Conservation (phyloP, 2,888 invertebrate species). For the Diachrysia chrysitis region DNA sequence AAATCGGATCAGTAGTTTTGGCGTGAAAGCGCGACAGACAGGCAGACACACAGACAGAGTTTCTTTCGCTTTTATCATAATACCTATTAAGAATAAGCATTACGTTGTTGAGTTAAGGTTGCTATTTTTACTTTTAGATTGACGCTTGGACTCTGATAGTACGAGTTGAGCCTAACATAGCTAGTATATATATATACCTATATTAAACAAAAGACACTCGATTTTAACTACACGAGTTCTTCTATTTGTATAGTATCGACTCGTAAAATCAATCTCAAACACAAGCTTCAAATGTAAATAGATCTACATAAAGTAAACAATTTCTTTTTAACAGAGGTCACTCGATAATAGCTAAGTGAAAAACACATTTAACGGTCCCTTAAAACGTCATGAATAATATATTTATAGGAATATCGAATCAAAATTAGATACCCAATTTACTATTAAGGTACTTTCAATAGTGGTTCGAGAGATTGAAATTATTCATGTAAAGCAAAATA, state of each 20-base stretch:
- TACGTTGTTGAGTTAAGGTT: too few species aligned
- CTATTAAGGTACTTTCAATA: constrained; percentile 12
- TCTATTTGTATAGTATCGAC: background rate
- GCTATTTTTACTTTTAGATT: too few species aligned
- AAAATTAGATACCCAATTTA: constrained; percentile 9
- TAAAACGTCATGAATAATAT: constrained; percentile 18
- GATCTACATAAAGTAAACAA: background rate
- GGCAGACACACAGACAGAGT: too few species aligned
- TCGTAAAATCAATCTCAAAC: background rate
- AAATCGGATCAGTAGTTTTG: too few species aligned
- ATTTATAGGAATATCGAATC: background rate
- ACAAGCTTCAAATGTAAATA: background rate
- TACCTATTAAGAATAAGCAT: too few species aligned
- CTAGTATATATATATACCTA: too few species aligned
- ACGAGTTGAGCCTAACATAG: too few species aligned
- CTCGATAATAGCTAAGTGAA: background rate
- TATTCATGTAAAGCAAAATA: constrained; percentile 7
- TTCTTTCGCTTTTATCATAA: too few species aligned
- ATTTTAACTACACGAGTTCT: too few species aligned
- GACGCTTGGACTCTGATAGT: too few species aligned
- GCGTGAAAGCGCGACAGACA: too few species aligned
- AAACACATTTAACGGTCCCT: constrained; percentile 1
- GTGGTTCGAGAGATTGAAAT: background rate
- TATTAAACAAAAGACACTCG: too few species aligned
- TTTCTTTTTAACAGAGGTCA: background rate